phyloP scores from a whole-genome alignment of 2,113 vertebrate species.

The Thryonomys swinderianus region DNA sequence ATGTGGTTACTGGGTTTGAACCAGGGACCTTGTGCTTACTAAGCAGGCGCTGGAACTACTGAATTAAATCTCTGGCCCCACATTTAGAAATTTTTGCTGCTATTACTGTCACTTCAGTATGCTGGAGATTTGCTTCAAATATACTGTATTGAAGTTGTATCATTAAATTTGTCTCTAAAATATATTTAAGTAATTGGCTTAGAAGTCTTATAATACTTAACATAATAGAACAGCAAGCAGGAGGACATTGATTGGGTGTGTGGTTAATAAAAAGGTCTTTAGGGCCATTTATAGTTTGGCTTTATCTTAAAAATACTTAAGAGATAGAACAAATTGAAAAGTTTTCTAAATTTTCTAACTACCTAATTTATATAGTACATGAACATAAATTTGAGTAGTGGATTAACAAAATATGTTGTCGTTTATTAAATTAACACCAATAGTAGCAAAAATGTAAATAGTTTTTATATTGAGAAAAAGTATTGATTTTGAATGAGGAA shows the following conservation, averaged over 20 bases:
- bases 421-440: conserved; percentile 7
- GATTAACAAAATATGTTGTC: conserved; percentile 25
- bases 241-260: not conserved
- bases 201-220: not conserved
- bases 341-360: not conserved
- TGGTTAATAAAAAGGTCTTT: not conserved
- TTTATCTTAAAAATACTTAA: not conserved
- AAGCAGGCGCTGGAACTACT: no score
- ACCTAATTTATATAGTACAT: not conserved
- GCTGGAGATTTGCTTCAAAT: not conserved
- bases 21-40: no score
- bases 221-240: not conserved
- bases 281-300: not conserved
- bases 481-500: not conserved
- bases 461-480: conserved; percentile 36
- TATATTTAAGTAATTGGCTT: not conserved
- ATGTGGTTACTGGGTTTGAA: no score
- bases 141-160: not conserved
- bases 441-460: conserved; percentile 12
- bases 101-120: not conserved
- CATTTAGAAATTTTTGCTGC: not conserved
- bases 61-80: no score
- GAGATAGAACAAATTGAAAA: not conserved
- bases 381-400: not conserved
- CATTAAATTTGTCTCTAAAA: not conserved